Evolutionary conservation across 2,113 vertebrate species (phyloP), one percentile per base, ranked within the genome.

Genomic region (Pica pica): DNA sequence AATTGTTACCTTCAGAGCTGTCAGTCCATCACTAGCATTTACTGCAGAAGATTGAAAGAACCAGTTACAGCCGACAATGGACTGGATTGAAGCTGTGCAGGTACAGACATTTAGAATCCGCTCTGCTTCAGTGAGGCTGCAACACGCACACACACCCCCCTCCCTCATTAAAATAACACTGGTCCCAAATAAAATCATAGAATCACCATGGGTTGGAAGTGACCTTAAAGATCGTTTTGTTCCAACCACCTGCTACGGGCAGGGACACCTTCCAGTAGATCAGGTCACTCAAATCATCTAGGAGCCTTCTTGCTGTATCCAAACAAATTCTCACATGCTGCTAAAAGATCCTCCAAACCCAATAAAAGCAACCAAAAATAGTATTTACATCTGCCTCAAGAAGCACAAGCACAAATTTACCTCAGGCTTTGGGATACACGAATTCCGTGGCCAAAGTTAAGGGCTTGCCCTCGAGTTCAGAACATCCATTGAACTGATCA

Each of bases 21-120:
- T 63, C 94, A 94, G 64, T 37, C 57, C 85, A 76, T 93, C 89
- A 77, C 85, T 71, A 87, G 96, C 86, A 95, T 75, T 86, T 82
- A 70, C 84, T 74, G 83, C 64, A 87, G 67, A 53, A 93, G 69
- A 83, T 26, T 16, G 71, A 96, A 94, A 84, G 92, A 76, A 35
- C 77, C 83, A 75, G 61, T 87, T 90, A 44, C 59, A 90, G 93
- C 71, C 81, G 95, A 82, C 96, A 94, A 69, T 56, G 83, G 67
- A 8, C 69, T 39, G 77, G 81, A 42, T 1, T 46, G 94, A 83
- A 94, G 90, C 14, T 23, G 52, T 39, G 56, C 18, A 14, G 39
- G 26, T 39, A 56, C 26, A 68, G 73, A 76, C 89, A 63, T 39
- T 74, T 31, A 30, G 79, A 59, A 46, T 53, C 22, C 16, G 57